Evolutionary conservation across 2,888 invertebrate species (phyloP).

Genomic region (Cephus sareptanus): DNA sequence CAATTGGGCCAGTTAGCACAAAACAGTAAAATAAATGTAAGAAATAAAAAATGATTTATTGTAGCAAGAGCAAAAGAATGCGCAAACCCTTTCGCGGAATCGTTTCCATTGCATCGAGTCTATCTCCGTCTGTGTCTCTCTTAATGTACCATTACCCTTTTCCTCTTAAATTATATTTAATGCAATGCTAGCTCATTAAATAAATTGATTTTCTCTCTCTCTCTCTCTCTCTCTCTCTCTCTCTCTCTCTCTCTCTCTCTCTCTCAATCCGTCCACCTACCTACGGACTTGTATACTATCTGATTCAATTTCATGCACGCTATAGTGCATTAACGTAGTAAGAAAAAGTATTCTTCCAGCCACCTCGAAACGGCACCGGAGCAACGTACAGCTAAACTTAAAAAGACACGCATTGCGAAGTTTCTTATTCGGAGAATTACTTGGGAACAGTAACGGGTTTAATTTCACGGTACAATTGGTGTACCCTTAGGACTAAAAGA

Average conservation of each 20-base stretch:
- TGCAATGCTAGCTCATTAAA: background rate
- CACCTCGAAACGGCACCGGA: background rate
- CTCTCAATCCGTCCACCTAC: background rate
- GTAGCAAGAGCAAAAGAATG: background rate
- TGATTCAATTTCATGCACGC: background rate
- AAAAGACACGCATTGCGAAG: background rate
- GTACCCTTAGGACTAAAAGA: background rate
- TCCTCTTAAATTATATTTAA: background rate
- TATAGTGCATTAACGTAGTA: background rate
- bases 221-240: background rate
- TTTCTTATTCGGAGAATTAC: too few relatives aligned
- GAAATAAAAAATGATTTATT: background rate
- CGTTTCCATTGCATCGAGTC: background rate
- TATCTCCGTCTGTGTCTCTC: background rate
- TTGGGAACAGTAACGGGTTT: background rate
- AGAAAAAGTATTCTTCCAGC: background rate
- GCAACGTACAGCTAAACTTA: background rate
- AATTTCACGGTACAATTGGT: background rate
- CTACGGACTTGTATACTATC: background rate
- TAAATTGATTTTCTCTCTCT: background rate
- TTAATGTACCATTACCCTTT: background rate
- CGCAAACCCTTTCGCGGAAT: background rate
- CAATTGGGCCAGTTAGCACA: background rate
- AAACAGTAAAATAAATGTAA: background rate
- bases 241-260: too few relatives aligned